These are phyloP conservation scores for Bombylius discolor DNA, from an alignment of 2,888 invertebrate species.

Conservation along the genomic window DNA sequence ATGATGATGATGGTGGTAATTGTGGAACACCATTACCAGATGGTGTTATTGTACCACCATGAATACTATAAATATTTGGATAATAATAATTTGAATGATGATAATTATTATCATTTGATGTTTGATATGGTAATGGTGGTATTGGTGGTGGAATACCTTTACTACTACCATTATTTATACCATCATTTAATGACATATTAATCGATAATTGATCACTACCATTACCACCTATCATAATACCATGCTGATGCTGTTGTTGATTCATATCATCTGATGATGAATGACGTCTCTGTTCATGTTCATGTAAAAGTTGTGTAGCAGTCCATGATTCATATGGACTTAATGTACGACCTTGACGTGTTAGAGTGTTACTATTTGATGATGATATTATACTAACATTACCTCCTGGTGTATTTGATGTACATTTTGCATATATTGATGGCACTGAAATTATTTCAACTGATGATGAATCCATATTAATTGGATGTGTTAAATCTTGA, in stretches of 20 bases:
- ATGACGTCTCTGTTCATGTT: slow-evolving; percentile 40
- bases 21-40: not conserved
- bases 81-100: slow-evolving; percentile 3
- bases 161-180: slow-evolving; percentile 1
- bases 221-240: not conserved
- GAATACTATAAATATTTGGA: not conserved
- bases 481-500: not conserved
- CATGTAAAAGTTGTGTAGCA: slow-evolving; percentile 45
- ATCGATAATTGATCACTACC: not conserved
- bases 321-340: slow-evolving; percentile 47
- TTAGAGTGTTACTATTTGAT: slow-evolving; percentile 30
- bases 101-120: not conserved
- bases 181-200: slow-evolving; percentile 2
- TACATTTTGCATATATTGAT: slow-evolving; percentile 5
- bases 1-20: not conserved
- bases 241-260: slow-evolving; percentile 19
- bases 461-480: not conserved
- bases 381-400: slow-evolving; percentile 18
- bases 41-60: not conserved
- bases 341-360: slow-evolving; percentile 35
- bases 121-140: slow-evolving; percentile 35
- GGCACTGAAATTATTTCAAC: not conserved
- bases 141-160: slow-evolving; percentile 37
- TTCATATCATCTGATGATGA: slow-evolving; percentile 11
- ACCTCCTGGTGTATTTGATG: slow-evolving; percentile 8